phyloP scores from a whole-genome alignment of 2,113 vertebrate species.

The Diphyllodes magnificus region DNA sequence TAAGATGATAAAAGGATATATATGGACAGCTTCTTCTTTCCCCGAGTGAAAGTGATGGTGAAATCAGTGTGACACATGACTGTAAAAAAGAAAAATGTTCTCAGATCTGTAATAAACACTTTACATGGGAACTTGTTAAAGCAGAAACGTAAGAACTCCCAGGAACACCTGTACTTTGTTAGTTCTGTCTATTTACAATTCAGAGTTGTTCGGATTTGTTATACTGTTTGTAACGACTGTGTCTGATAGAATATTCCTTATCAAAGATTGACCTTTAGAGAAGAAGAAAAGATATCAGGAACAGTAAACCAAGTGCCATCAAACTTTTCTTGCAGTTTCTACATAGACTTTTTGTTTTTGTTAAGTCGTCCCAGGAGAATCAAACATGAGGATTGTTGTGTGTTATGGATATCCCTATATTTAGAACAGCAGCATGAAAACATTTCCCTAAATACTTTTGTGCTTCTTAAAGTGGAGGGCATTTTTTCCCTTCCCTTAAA shows the following conservation, averaged over 20 bases:
- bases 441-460: neutral
- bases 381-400: neutral
- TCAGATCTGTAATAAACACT: neutral
- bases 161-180: neutral
- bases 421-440: neutral
- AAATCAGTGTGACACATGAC: neutral
- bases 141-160: neutral
- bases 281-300: neutral
- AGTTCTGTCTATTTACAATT: neutral
- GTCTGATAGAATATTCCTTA: neutral
- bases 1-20: neutral
- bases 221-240: neutral
- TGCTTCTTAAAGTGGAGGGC: neutral
- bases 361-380: neutral
- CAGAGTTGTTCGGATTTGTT: neutral
- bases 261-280: neutral
- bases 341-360: neutral
- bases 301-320: neutral
- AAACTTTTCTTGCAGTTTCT: neutral
- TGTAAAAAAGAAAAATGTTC: neutral
- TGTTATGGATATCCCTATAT: neutral
- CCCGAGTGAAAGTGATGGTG: neutral
- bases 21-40: neutral
- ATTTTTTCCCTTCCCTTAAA: neutral
- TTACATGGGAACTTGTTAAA: neutral